These are phyloP conservation scores for Gymnodraco acuticeps DNA, from an alignment of 2,797 vertebrate genomes.

Conservation along the genomic window DNA sequence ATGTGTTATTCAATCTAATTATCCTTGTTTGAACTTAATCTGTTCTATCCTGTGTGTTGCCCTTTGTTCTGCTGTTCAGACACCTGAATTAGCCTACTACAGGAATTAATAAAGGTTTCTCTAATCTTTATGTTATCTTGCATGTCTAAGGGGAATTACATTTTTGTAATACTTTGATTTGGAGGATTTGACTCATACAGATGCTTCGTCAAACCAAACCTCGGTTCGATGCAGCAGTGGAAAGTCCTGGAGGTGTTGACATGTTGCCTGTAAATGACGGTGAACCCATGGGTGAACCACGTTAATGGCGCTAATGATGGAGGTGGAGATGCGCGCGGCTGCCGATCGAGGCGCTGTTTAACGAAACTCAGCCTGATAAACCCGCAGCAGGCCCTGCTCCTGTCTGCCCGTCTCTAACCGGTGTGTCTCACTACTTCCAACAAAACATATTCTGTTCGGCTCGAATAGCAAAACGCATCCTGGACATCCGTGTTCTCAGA, in stretches of 20 bases:
- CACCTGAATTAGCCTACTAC: no score
- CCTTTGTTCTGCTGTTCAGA: no score
- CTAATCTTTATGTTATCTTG: neutral
- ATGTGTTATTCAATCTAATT: no score
- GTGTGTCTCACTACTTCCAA: neutral
- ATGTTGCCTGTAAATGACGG: neutral
- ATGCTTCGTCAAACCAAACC: neutral
- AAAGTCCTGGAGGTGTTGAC: neutral
- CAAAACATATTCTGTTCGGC: conserved; percentile 1
- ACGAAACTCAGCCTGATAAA: conserved; percentile 24
- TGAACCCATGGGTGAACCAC: neutral
- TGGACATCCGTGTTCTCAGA: neutral
- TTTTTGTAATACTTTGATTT: neutral
- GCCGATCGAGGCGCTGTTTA: conserved; percentile 74
- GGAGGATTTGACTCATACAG: neutral
- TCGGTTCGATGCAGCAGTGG: neutral
- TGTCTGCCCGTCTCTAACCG: conserved; percentile 5
- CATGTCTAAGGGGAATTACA: neutral
- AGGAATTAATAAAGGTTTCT: no score
- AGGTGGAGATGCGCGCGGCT: neutral
- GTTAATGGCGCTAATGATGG: neutral
- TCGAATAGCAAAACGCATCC: neutral
- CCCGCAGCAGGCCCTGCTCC: conserved; percentile 67
- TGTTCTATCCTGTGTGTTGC: no score
- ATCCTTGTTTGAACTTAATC: no score